Evolutionary conservation across 2,113 vertebrate genomes (phyloP).

Genomic region (Podarcis muralis): DNA sequence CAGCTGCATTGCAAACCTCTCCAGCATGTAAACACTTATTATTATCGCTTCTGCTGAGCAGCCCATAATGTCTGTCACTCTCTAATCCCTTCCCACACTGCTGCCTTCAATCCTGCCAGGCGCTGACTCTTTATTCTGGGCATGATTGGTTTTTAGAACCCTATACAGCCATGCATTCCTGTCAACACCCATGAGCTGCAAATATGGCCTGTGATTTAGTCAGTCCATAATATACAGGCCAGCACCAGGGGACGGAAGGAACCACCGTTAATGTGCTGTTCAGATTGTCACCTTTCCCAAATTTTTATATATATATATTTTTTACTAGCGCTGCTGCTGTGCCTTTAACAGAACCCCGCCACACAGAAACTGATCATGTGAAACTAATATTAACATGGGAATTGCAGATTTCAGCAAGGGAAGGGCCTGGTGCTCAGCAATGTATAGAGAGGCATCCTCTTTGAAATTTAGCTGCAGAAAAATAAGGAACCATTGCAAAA

Average conservation of each 20-base stretch:
- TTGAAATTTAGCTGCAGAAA: background rate
- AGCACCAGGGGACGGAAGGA: too few species aligned
- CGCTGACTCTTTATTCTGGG: background rate
- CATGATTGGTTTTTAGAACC: background rate
- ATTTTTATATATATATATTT: too few species aligned
- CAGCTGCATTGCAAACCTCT: constrained; percentile 14
- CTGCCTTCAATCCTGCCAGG: background rate
- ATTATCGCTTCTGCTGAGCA: background rate
- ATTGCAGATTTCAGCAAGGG: background rate
- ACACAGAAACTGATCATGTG: background rate
- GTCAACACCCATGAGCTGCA: background rate
- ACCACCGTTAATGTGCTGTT: background rate
- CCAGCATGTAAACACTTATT: constrained; percentile 24
- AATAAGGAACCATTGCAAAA: background rate
- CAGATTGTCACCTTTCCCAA: background rate
- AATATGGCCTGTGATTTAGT: background rate
- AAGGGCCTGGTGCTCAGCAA: background rate
- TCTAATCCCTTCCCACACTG: constrained; percentile 1
- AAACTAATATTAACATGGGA: background rate
- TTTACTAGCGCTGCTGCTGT: background rate
- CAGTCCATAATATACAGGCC: background rate
- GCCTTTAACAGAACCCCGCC: background rate
- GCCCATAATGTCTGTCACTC: constrained; percentile 8
- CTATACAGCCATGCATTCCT: background rate
- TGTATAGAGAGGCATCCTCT: background rate